A percentile compares a stretch with the other conserved stretches of the same genome.
phyloP scores from a whole-genome alignment of 2,797 vertebrate genomes.

The Molothrus aeneus region DNA sequence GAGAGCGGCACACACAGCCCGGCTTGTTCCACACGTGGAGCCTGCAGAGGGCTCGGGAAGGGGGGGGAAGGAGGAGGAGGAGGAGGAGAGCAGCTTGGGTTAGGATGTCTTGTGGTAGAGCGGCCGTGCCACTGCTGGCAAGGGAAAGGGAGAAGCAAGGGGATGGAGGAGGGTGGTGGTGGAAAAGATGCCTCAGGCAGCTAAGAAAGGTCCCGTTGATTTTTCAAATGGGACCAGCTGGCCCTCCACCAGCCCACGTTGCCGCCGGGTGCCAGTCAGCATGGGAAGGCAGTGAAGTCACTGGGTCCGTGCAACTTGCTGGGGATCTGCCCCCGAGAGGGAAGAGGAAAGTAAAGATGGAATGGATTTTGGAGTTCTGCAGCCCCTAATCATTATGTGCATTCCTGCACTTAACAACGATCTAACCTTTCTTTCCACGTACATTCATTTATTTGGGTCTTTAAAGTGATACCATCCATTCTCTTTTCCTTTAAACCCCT shows the following conservation, averaged over 20 bases:
- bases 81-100: neutral
- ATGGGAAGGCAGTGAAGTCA: neutral
- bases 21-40: conserved; percentile 68
- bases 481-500: neutral
- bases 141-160: neutral
- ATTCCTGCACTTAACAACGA: neutral
- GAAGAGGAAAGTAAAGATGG: neutral
- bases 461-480: neutral
- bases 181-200: conserved; percentile 51
- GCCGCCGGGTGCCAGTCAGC: neutral
- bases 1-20: conserved; percentile 64
- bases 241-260: neutral
- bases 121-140: neutral
- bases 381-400: accelerated
- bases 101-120: conserved; percentile 33
- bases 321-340: neutral
- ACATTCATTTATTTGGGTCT: neutral
- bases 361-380: neutral
- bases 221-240: neutral
- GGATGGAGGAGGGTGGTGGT: neutral
- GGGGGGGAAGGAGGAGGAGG: neutral
- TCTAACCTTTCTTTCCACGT: neutral
- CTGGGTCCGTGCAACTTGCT: neutral
- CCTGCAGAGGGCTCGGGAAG: neutral
- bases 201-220: conserved; percentile 42